Conservation (phyloP, 2,797 vertebrate genomes). For the Glossophaga mutica region DNA sequence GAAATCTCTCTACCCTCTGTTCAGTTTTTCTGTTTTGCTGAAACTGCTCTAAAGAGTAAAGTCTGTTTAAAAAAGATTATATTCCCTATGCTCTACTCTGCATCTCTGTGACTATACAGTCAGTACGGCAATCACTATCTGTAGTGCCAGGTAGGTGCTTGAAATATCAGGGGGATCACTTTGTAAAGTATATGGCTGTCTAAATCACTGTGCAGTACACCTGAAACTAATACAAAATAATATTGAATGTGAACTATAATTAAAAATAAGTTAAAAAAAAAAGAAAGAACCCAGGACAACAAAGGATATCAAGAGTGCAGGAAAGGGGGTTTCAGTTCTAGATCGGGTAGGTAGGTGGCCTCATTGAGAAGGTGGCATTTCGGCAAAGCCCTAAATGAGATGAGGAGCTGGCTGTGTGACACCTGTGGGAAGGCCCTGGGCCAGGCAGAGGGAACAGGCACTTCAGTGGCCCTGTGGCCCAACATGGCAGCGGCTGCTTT, state of each 20-base stretch:
- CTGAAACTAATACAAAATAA: background rate
- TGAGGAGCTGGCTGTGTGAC: fast-evolving
- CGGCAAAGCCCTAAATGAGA: background rate
- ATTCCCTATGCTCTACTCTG: background rate
- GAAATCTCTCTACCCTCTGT: background rate
- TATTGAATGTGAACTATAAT: background rate
- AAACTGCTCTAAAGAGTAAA: background rate
- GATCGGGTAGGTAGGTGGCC: background rate
- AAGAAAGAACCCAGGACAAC: background rate
- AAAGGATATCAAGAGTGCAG: background rate
- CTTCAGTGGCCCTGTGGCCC: fast-evolving
- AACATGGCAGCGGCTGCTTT: fast-evolving
- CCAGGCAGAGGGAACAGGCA: no score
- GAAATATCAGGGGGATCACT: background rate
- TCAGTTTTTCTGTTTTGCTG: background rate
- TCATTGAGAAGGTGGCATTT: background rate
- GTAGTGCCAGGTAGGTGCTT: background rate
- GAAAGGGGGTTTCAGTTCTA: background rate
- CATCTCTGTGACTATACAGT: background rate
- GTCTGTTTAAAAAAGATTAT: background rate
- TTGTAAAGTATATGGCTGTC: background rate
- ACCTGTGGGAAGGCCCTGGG: background rate
- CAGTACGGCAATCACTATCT: background rate
- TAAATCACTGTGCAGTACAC: background rate
- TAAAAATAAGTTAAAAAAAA: background rate